These are phyloP conservation scores for Agrypnus murinus DNA, from an alignment of 2,888 invertebrate genomes.

Conservation along the genomic window DNA sequence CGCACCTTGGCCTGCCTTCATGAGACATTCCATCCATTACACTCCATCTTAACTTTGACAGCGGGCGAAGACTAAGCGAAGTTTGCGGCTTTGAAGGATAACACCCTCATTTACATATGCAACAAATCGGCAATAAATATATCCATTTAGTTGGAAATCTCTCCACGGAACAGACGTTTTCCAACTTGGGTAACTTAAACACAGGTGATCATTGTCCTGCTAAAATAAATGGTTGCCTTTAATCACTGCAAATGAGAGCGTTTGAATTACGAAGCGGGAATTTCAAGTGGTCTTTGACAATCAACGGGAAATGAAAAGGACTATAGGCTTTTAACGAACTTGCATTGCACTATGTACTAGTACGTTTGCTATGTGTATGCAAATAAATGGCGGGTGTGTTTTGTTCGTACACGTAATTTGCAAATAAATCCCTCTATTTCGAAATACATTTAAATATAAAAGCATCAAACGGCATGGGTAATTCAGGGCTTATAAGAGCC, in stretches of 20 bases:
- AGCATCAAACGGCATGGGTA: slow-evolving; percentile 18
- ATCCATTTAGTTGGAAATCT: slow-evolving; percentile 29
- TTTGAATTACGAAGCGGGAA: slow-evolving; percentile 20
- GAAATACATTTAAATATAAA: slow-evolving; percentile 16
- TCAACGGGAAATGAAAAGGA: not conserved
- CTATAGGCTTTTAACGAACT: not conserved
- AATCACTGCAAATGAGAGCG: slow-evolving; percentile 29
- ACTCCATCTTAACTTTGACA: slow-evolving; percentile 45
- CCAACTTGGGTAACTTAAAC: slow-evolving; percentile 5
- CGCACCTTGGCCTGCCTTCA: slow-evolving; percentile 11
- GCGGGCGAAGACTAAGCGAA: slow-evolving; percentile 31
- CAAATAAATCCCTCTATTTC: not conserved
- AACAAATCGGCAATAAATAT: slow-evolving; percentile 43
- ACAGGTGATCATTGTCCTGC: slow-evolving; percentile 22
- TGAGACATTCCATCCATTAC: slow-evolving; percentile 31
- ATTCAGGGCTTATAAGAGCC: slow-evolving; percentile 13
- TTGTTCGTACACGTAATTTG: slow-evolving; percentile 16
- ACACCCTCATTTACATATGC: slow-evolving; percentile 42
- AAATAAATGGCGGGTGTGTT: slow-evolving; percentile 2
- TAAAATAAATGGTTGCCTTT: slow-evolving; percentile 19
- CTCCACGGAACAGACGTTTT: slow-evolving; percentile 12
- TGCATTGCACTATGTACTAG: not conserved
- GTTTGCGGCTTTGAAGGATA: slow-evolving; percentile 36
- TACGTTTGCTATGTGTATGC: slow-evolving; percentile 11
- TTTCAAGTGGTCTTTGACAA: slow-evolving; percentile 16